A percentile compares a stretch with the other conserved stretches of the same genome.
phyloP scores from a whole-genome alignment of 2,113 vertebrate genomes.

The Rhinopomastus cyanomelas region DNA sequence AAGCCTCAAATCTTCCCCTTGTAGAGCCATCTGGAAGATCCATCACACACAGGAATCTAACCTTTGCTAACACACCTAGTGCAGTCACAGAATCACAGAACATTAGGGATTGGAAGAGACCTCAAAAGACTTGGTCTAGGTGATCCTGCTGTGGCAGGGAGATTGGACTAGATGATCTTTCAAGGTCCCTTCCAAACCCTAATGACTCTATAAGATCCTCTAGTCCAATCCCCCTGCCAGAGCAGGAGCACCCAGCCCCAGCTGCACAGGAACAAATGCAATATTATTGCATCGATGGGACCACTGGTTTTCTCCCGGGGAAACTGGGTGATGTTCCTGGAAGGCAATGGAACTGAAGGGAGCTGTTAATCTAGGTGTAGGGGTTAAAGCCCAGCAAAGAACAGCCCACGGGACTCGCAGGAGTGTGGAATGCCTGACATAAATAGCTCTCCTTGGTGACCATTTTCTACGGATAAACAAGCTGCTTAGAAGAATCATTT shows the following conservation, averaged over 20 bases:
- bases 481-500: not conserved
- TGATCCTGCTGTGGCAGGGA: too few species aligned
- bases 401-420: not conserved
- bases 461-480: conserved; percentile 39
- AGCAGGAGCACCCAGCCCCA: too few species aligned
- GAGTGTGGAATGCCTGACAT: not conserved
- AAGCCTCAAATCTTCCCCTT: not conserved
- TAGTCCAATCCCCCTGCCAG: too few species aligned
- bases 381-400: conserved; percentile 31
- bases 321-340: not conserved
- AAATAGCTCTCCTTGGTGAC: not conserved
- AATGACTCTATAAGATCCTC: too few species aligned
- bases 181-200: too few species aligned
- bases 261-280: too few species aligned
- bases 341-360: conserved; percentile 7
- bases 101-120: too few species aligned
- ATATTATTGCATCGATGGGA: not conserved
- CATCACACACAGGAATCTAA: not conserved
- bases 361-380: not conserved
- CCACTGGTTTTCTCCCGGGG: not conserved
- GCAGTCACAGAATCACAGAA: too few species aligned
- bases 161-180: too few species aligned
- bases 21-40: not conserved
- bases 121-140: too few species aligned
- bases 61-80: not conserved